These are phyloP conservation scores for Megalops atlanticus DNA, from an alignment of 2,113 vertebrate species.

Conservation along the genomic window DNA sequence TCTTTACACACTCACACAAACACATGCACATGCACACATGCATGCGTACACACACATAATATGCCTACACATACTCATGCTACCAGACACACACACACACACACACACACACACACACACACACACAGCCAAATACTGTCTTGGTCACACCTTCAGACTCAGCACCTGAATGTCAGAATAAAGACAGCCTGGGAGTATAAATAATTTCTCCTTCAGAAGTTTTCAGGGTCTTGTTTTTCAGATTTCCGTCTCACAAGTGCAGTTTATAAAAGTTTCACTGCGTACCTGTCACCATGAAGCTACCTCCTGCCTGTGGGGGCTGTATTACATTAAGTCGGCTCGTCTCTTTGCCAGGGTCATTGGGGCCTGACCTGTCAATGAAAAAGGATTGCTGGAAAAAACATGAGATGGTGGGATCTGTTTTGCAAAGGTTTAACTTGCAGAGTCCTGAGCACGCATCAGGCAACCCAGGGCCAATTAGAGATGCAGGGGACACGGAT, in stretches of 20 bases:
- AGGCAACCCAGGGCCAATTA: no score
- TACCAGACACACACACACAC: neutral
- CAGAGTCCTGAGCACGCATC: no score
- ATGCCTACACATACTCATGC: no score
- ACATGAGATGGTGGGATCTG: no score
- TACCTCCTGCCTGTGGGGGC: no score
- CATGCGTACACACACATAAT: no score
- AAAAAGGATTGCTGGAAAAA: no score
- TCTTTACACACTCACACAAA: neutral
- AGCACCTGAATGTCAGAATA: neutral
- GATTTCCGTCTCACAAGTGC: neutral
- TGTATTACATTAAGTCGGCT: no score
- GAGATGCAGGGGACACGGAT: no score
- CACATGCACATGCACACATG: neutral
- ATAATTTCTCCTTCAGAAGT: neutral
- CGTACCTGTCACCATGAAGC: neutral
- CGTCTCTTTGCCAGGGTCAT: no score
- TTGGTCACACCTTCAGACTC: neutral
- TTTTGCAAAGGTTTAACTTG: no score
- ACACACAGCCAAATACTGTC: neutral
- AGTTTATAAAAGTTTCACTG: neutral
- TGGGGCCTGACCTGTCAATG: no score
- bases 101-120: neutral
- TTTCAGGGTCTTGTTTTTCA: neutral
- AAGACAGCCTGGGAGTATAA: neutral